Percentiles rank a stretch among this genome's conserved stretches.
phyloP scores from a whole-genome alignment of 2,113 vertebrate genomes.

The Neodon shergylaensis region DNA sequence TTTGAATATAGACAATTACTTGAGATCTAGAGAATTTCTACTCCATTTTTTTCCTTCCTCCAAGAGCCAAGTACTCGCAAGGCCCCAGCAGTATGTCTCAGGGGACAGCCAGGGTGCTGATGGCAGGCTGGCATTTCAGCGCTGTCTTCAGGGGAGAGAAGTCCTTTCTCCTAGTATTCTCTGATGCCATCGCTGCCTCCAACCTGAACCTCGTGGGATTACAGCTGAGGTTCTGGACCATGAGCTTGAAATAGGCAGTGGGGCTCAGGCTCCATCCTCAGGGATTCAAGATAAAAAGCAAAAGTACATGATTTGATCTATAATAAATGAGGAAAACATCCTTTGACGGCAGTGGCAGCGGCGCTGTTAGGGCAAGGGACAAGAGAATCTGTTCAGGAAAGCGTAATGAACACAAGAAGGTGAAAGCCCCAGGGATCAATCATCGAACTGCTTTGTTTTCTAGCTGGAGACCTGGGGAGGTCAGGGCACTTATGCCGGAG shows the following conservation, averaged over 20 bases:
- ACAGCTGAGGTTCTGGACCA: neutral
- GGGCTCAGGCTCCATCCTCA: neutral
- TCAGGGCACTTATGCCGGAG: neutral
- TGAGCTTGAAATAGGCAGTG: neutral
- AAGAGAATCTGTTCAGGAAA: neutral
- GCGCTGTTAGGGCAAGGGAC: neutral
- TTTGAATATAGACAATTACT: neutral
- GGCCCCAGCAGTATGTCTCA: neutral
- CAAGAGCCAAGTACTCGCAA: neutral
- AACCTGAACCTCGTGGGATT: neutral
- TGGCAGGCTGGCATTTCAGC: neutral
- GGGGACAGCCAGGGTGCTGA: neutral
- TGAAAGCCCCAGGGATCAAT: neutral
- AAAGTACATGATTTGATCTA: neutral
- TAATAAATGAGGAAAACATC: conserved; percentile 36
- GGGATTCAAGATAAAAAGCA: conserved; percentile 13
- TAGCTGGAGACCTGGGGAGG: neutral
- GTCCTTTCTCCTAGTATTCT: neutral
- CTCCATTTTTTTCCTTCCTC: neutral
- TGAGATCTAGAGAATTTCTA: neutral
- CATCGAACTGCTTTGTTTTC: neutral
- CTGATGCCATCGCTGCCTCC: neutral
- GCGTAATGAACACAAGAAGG: neutral
- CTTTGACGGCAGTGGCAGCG: neutral
- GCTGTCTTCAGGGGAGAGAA: neutral